A percentile compares a stretch with the other conserved stretches of the same genome.
Conservation (phyloP, 2,113 vertebrate genomes). For the Gracilinanus agilis region DNA sequence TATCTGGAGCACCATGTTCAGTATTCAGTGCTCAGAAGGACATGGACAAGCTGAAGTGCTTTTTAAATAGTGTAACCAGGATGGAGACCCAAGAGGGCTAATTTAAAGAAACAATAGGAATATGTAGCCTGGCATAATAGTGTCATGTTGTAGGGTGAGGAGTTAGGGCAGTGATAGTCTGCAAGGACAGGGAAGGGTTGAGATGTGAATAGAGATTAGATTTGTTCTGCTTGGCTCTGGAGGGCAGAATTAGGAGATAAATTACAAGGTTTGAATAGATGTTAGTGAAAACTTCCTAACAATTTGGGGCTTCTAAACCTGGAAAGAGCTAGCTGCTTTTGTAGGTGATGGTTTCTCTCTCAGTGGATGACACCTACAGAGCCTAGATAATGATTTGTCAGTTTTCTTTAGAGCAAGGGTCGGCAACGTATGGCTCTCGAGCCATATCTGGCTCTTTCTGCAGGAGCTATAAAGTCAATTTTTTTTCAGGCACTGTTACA, state of each 20-base stretch:
- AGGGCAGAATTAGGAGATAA: not conserved
- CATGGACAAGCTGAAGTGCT: not conserved
- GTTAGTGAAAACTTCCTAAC: not conserved
- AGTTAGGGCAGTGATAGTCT: not conserved
- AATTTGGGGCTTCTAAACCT: not conserved
- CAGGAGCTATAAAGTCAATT: no score
- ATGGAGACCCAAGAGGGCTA: not conserved
- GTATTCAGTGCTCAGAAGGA: not conserved
- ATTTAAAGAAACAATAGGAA: not conserved
- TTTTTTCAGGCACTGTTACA: no score
- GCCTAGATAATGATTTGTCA: not conserved
- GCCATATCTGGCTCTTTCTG: no score
- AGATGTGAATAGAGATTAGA: not conserved
- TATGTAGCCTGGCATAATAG: not conserved
- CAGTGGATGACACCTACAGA: not conserved
- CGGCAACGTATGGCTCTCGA: no score
- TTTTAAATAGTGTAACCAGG: not conserved
- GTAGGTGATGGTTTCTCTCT: not conserved
- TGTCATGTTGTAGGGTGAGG: not conserved
- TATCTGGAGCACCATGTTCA: not conserved
- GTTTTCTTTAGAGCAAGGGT: no score
- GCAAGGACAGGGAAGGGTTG: not conserved
- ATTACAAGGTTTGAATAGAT: not conserved
- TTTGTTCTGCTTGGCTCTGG: not conserved
- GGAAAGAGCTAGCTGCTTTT: not conserved